Evolutionary conservation across 2,797 vertebrate genomes (phyloP).

Genomic region (Hippopotamyrus pictus): DNA sequence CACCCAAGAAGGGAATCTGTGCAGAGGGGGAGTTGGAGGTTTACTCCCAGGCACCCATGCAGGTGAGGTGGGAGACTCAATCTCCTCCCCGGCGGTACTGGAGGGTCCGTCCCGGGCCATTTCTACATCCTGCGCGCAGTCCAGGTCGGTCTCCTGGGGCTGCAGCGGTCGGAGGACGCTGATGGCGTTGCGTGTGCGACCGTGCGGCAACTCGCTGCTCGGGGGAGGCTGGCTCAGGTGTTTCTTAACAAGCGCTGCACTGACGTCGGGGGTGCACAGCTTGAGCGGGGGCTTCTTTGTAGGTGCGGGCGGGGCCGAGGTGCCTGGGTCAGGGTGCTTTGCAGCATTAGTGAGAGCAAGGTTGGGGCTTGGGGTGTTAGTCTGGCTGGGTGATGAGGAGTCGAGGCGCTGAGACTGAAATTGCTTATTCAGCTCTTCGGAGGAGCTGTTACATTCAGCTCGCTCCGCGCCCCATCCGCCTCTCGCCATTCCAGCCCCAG

Average conservation of each 20-base stretch:
- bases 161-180: slow-evolving; percentile 86
- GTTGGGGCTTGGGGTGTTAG: slow-evolving; percentile 74
- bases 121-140: slow-evolving; percentile 76
- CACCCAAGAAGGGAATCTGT: slow-evolving; percentile 97
- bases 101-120: slow-evolving; percentile 49
- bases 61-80: slow-evolving; percentile 44
- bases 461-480: slow-evolving; percentile 31
- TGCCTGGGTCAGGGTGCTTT: slow-evolving; percentile 65
- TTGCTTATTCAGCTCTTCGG: slow-evolving; percentile 82
- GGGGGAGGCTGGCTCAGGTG: slow-evolving; percentile 88
- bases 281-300: slow-evolving; percentile 64
- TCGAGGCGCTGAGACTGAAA: slow-evolving; percentile 82
- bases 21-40: slow-evolving; percentile 89
- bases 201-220: slow-evolving; percentile 71
- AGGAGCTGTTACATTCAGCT: slow-evolving; percentile 63
- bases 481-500: slow-evolving; percentile 25
- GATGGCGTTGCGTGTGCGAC: slow-evolving; percentile 83
- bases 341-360: slow-evolving; percentile 68
- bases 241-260: slow-evolving; percentile 69
- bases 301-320: slow-evolving; percentile 40
- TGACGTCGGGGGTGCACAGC: slow-evolving; percentile 69
- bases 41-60: slow-evolving; percentile 58
- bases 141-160: slow-evolving; percentile 81
- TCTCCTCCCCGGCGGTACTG: slow-evolving; percentile 42
- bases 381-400: slow-evolving; percentile 79